Conservation (phyloP, 2,888 invertebrate species). For the Orchesella flavescens region DNA sequence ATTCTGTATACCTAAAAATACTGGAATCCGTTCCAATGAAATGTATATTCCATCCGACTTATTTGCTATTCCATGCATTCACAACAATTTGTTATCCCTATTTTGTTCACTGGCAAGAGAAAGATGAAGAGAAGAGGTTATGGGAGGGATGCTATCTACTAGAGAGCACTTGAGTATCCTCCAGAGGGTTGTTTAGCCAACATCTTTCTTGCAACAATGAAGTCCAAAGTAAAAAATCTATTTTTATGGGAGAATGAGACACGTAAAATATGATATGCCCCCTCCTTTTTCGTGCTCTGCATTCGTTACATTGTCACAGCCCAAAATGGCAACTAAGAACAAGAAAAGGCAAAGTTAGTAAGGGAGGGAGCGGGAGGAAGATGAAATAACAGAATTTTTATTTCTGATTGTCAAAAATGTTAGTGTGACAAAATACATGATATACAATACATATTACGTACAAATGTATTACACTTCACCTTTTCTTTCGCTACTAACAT, state of each 20-base stretch:
- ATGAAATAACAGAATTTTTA: slow-evolving; percentile 34
- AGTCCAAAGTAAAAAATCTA: slow-evolving; percentile 46
- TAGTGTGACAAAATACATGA: slow-evolving; percentile 39
- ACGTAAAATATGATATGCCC: slow-evolving; percentile 48
- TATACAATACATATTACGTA: slow-evolving; percentile 21
- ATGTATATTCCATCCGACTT: neutral
- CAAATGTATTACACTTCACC: neutral
- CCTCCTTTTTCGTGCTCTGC: slow-evolving; percentile 56
- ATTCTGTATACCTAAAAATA: neutral
- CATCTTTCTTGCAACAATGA: slow-evolving; percentile 29
- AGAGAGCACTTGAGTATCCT: slow-evolving; percentile 49
- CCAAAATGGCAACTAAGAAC: neutral
- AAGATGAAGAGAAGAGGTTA: slow-evolving; percentile 10
- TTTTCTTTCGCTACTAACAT: no score
- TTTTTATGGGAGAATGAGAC: slow-evolving; percentile 55
- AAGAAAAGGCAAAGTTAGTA: neutral
- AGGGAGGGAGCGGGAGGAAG: slow-evolving; percentile 13
- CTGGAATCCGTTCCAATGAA: neutral
- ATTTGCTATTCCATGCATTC: neutral
- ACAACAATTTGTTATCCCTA: slow-evolving; percentile 1
- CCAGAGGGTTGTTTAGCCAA: slow-evolving; percentile 49
- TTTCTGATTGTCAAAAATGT: slow-evolving; percentile 43
- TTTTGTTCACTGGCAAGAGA: neutral
- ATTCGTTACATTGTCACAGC: slow-evolving; percentile 27
- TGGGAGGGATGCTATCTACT: slow-evolving; percentile 41